Evolutionary conservation across 1,140 invertebrate species (phyloP).

Genomic region (Drosophila sulfurigaster): DNA sequence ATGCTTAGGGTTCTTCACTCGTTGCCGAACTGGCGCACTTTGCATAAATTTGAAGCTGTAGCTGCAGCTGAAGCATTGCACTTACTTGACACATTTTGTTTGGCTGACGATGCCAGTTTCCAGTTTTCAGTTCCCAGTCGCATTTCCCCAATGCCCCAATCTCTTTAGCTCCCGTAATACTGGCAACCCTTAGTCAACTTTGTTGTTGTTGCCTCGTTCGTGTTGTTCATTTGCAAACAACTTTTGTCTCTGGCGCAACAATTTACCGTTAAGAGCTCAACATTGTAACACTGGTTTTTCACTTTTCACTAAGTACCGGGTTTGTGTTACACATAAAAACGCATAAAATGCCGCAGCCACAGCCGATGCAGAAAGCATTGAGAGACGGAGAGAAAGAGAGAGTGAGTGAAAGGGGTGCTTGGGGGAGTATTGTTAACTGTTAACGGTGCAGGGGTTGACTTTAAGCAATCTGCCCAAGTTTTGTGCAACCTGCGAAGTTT

Average conservation of each 20-base stretch:
- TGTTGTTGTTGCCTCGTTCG: slow-evolving; percentile 55
- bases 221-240: slow-evolving; percentile 70
- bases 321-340: slow-evolving; percentile 77
- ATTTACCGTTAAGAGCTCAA: slow-evolving; percentile 80
- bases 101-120: slow-evolving; percentile 38
- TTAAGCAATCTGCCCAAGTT: slow-evolving; percentile 73
- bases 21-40: slow-evolving; percentile 64
- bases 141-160: slow-evolving; percentile 4
- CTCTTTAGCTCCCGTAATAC: slow-evolving; percentile 9
- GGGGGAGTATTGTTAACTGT: not conserved
- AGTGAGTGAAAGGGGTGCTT: not conserved
- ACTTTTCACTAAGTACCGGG: slow-evolving; percentile 79
- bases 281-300: slow-evolving; percentile 82
- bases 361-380: not conserved
- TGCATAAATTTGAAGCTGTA: slow-evolving; percentile 67
- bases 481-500: slow-evolving; percentile 78
- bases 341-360: slow-evolving; percentile 2
- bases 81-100: slow-evolving; percentile 79
- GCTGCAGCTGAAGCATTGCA: slow-evolving; percentile 67
- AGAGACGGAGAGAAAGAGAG: not conserved
- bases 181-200: slow-evolving; percentile 50
- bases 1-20: slow-evolving; percentile 32
- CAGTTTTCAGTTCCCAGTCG: not conserved
- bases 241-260: slow-evolving; percentile 78
- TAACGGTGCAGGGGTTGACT: slow-evolving; percentile 7